Conservation (phyloP, 2,797 vertebrate genomes). For the Hoplostethus mediterraneus region DNA sequence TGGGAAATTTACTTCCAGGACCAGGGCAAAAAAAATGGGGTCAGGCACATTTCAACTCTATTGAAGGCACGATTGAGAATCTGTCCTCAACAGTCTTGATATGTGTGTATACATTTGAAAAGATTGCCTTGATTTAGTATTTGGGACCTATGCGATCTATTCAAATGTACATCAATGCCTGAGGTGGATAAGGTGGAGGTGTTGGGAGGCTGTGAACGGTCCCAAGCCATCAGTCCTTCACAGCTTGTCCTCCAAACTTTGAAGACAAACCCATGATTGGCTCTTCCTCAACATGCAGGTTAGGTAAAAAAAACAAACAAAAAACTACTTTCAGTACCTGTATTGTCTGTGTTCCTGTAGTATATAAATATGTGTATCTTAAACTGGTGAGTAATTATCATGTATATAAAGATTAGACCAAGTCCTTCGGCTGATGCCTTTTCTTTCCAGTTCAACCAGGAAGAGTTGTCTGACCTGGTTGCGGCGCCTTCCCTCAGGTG, state of each 20-base stretch:
- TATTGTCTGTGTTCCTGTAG: constrained; percentile 90
- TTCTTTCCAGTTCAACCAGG: constrained; percentile 39
- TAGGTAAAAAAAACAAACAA: constrained; percentile 57
- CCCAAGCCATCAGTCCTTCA: constrained; percentile 1
- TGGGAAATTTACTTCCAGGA: too few species aligned
- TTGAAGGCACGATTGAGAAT: too few species aligned
- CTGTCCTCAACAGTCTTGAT: neutral
- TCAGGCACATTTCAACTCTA: too few species aligned
- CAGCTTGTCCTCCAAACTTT: constrained; percentile 30
- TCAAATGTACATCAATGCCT: neutral
- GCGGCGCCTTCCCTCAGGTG: neutral
- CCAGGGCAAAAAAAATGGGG: too few species aligned
- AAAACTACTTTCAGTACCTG: constrained; percentile 78
- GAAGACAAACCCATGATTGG: constrained; percentile 79
- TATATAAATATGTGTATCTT: constrained; percentile 84
- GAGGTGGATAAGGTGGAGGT: neutral
- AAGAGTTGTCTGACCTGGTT: neutral
- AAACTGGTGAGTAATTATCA: constrained; percentile 86
- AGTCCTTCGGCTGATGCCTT: constrained; percentile 61
- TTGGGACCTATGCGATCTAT: neutral
- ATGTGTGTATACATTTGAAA: neutral
- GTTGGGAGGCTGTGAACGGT: constrained; percentile 17
- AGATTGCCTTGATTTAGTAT: too few species aligned
- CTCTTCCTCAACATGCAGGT: constrained; percentile 77
- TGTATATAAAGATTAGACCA: constrained; percentile 87